Percentiles rank a stretch among this genome's conserved stretches.
phyloP scores from a whole-genome alignment of 2,797 vertebrate species.

The Synanceia verrucosa region DNA sequence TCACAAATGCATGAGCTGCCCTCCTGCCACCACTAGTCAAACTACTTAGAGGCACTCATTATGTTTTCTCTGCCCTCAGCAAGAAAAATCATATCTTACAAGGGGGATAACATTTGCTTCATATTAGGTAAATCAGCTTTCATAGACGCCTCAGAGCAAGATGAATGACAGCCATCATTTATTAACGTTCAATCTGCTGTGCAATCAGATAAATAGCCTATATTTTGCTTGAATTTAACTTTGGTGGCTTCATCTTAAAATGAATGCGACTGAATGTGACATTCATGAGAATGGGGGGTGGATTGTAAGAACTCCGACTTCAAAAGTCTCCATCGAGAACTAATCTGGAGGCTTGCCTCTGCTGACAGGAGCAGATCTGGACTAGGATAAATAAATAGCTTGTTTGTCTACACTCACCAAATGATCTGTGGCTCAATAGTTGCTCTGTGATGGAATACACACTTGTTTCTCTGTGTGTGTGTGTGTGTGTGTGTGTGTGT shows the following conservation, averaged over 20 bases:
- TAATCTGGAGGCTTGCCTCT: constrained; percentile 50
- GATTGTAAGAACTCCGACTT: constrained; percentile 52
- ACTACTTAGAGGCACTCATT: constrained; percentile 25
- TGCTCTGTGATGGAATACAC: constrained; percentile 44
- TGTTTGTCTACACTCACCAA: constrained; percentile 61
- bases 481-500: not conserved
- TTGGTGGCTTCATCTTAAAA: constrained; percentile 41
- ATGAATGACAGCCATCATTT: constrained; percentile 47
- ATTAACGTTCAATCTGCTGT: constrained; percentile 20
- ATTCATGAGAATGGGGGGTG: constrained; percentile 19
- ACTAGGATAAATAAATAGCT: constrained; percentile 66
- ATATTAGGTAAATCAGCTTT: constrained; percentile 15
- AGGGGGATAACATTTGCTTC: constrained; percentile 1
- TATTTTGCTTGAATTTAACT: constrained; percentile 52
- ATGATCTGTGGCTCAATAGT: constrained; percentile 62
- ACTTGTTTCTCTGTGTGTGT: too few species aligned
- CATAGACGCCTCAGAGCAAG: not conserved
- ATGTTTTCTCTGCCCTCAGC: not conserved
- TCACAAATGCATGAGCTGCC: constrained; percentile 48
- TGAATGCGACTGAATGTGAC: constrained; percentile 39
- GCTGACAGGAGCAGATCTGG: constrained; percentile 64
- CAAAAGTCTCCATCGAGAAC: constrained; percentile 38
- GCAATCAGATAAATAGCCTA: constrained; percentile 17
- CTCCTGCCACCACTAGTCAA: constrained; percentile 23
- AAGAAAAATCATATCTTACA: constrained; percentile 18